Evolutionary conservation across 2,113 vertebrate genomes (phyloP), one percentile per base, ranked within the genome.

Genomic region (Terrapene triunguis): DNA sequence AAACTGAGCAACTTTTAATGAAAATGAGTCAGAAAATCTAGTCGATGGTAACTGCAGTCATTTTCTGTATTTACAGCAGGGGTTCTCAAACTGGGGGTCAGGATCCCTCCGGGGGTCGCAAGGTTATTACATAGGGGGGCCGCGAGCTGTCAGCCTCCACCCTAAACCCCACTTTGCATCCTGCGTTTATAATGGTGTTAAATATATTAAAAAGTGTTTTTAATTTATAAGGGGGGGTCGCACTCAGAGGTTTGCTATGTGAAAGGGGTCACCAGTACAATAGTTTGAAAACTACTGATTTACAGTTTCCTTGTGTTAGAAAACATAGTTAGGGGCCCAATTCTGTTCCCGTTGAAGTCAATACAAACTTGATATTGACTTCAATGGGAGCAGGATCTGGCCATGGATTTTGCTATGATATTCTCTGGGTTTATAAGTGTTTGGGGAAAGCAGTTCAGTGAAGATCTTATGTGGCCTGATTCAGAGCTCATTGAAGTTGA

Each of bases 401-500:
- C 50, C 57, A 27, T 62, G 14, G 5, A 21, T 92, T 95, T 96
- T 92, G 79, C 24, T 55, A 0, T 76, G 13, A n/a, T 95, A 44
- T 82, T 87, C 53, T 83, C 65, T 85, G 54, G 11, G 42, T 94
- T 95, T 93, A 50, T 91, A 93, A 81, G 83, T 91, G 79, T 53
- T 50, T 51, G n/a, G 29, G 27, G 22, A 80, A 82, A 85, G 57
- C 78, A 83, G 81, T 96, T 79, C 87, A 88, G 50, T n/a, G 85
- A n/a, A 85, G 1, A 0, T 86, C 32, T 80, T 88, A 59, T 55
- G 35, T 87, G 35, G 32, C 80, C 4, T 6, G 9, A 29, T 93
- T 50, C 91, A 92, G 84, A 92, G 87, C 76, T 87, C 82, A 92
- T 59, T 81, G 80, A 90, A 96, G 79, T 78, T 87, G 91, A 21